Base-by-base conservation (phyloP, 2,113 vertebrate genomes). In the Mirza zaza region DNA sequence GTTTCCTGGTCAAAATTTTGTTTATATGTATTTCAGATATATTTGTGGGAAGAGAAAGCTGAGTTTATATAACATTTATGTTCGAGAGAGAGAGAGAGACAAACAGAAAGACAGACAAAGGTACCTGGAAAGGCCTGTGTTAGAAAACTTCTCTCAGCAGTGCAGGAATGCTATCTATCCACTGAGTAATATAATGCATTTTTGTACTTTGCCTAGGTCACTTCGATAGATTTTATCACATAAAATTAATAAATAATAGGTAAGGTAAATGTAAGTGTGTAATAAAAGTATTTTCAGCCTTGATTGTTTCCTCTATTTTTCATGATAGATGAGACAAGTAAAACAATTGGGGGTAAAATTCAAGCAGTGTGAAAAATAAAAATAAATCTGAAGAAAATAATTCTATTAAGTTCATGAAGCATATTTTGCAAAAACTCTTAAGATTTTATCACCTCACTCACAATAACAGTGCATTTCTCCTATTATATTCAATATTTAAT, bases 401-500 rank as follows among this genome's bases (percentile, higher is more conserved):
- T 87, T 55, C 2, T 8, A 75, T 45, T 76, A 59, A n/a, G 75
- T 50, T 8, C 34, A 70, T 52, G 7, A 55, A 79, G 5, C 32
- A 32, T 10, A 67, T 39, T 92, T 85, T 92, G 11, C 8, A 79
- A 81, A 76, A 32, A 1, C 0, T 5, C 52, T 55, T 55, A 55
- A 55, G 52, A 36, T 11, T 77, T 23, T 61, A 18, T 61, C 4
- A 88, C 14, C 2, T 88, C 81, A 57, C 20, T 71, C 61, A 76
- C 77, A 90, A 57, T 42, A 68, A 70, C 20, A 77, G 13, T 17
- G 67, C 32, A 95, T 92, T 94, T n/a, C 5, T 94, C 11, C 14
- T 88, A 73, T 81, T 67, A 75, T 9, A 71, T 96, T 94, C 67
- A 65, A 55, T 96, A 92, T 91, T 83, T 96, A 96, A 82, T 94